Conservation (phyloP, 2,797 vertebrate genomes). For the Eurystomus glaucurus region DNA sequence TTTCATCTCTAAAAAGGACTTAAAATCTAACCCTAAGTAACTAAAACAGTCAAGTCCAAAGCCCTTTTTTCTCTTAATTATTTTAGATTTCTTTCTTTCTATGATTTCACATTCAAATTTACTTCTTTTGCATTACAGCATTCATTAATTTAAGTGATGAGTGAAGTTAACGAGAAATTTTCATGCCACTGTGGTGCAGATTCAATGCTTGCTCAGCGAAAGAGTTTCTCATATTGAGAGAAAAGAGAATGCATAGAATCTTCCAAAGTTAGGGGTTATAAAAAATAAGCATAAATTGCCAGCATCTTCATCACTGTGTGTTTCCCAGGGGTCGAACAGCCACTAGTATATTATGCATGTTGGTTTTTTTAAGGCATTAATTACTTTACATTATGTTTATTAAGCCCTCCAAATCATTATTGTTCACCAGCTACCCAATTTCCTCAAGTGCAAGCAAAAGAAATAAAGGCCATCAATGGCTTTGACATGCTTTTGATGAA, state of each 20-base stretch:
- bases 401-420: constrained; percentile 44
- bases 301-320: constrained; percentile 11
- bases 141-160: constrained; percentile 60
- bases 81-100: constrained; percentile 27
- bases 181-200: constrained; percentile 16
- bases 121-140: constrained; percentile 1
- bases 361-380: constrained; percentile 51
- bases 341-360: constrained; percentile 10
- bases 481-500: constrained; percentile 76
- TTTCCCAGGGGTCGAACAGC: constrained; percentile 25
- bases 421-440: constrained; percentile 55
- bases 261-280: constrained; percentile 1
- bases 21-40: not conserved
- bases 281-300: constrained; percentile 57
- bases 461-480: constrained; percentile 65
- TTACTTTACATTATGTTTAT: constrained; percentile 72
- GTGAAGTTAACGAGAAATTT: constrained; percentile 59
- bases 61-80: not conserved
- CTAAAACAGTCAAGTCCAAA: not conserved
- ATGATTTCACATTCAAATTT: constrained; percentile 46
- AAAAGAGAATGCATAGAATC: not conserved
- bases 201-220: not conserved
- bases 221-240: not conserved
- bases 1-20: not conserved
- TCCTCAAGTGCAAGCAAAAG: constrained; percentile 62